phyloP scores from a whole-genome alignment of 2,113 vertebrate species.

The Notothenia rossii region DNA sequence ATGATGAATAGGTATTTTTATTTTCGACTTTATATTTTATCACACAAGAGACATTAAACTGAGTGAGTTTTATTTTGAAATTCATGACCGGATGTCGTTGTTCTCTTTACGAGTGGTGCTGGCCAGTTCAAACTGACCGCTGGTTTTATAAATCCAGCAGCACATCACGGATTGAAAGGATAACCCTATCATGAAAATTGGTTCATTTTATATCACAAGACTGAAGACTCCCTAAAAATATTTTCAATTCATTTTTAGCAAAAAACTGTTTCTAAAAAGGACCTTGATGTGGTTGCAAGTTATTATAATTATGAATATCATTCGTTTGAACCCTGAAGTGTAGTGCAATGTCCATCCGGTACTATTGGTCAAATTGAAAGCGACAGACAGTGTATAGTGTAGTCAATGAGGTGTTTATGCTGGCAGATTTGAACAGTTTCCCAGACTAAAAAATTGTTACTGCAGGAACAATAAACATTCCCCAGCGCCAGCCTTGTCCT shows the following conservation, averaged over 20 bases:
- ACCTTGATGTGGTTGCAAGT: background rate
- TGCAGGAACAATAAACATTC: slow-evolving; percentile 58
- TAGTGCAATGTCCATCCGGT: background rate
- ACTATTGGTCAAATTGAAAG: background rate
- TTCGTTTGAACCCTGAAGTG: too few species aligned
- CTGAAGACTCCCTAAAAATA: too few species aligned
- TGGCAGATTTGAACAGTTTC: slow-evolving; percentile 39
- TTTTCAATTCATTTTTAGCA: too few species aligned
- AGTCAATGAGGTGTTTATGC: slow-evolving; percentile 25
- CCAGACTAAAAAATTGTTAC: slow-evolving; percentile 52
- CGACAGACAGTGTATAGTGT: slow-evolving; percentile 16
- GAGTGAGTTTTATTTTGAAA: slow-evolving; percentile 58
- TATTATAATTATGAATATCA: too few species aligned
- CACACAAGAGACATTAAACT: too few species aligned
- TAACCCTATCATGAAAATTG: background rate
- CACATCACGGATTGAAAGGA: background rate
- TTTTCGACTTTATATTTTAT: background rate
- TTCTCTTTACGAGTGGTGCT: background rate
- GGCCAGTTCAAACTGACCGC: background rate
- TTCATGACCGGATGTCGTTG: background rate
- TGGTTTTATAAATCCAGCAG: background rate
- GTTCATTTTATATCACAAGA: background rate
- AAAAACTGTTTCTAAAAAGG: background rate
- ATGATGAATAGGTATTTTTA: background rate
- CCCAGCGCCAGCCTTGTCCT: slow-evolving; percentile 23